Base-by-base conservation (phyloP, 2,113 vertebrate species). In the Lates calcarifer region DNA sequence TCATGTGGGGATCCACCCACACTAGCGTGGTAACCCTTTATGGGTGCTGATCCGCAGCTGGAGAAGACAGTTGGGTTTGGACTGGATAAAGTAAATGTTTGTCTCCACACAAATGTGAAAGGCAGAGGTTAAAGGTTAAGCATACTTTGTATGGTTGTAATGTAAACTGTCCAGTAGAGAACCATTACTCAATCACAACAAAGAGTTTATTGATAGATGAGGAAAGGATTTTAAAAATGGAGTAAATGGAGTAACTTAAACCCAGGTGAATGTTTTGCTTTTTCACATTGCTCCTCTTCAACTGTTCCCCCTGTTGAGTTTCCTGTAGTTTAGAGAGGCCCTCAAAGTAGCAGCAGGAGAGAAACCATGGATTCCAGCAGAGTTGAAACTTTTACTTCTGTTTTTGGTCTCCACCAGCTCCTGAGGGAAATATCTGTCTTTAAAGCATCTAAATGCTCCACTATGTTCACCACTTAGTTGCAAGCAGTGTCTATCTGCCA, bases 381-480 rank as follows among this genome's bases (percentile, higher is more conserved):
- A 18, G 14, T 29, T 18, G 26, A 26, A 55, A 13, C 41, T 68
- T 53, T 35, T 15, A 24, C 31, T 31, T 53, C 68, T 13, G n/a
- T 57, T 41, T 70, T 71, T 71, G 68, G 33, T 71, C 53, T 71
- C 68, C 24, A 57, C 53, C 68, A 41, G 14, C 68, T 57, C 53
- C 53, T 71, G 6, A 13, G n/a, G 53, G 53, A 18, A 28, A 41
- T 41, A 29, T 57, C n/a, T 41, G 35, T 35, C 53, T 55, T 22
- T 69, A 24, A 6, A 24, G 66, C 47, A 26, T 22, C n/a, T 56
- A 57, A 70, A 56, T 71, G 33, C 35, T 28, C 68, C 51, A 26
- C 24, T 57, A 26, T 71, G 68, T 43, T 71, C 49, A 18, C 33
- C 35, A 20, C 15, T 71, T 29, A 15, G 53, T 58, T 18, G 11